Conservation (phyloP, 1,140 invertebrate genomes). For the Arctopsyche grandis region DNA sequence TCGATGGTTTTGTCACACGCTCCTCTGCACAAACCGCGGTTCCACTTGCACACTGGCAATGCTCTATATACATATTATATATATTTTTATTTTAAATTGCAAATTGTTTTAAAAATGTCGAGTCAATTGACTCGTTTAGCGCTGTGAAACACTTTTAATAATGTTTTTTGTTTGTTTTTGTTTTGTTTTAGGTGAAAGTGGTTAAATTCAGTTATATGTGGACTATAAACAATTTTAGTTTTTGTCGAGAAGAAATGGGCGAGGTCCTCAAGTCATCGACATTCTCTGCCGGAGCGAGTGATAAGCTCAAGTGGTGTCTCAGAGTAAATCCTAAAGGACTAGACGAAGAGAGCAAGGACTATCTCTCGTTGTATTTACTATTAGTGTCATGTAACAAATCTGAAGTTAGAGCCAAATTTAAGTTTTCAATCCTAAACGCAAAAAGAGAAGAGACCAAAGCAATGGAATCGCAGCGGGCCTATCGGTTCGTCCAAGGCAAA, state of each 20-base stretch:
- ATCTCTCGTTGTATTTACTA: slow-evolving; percentile 97
- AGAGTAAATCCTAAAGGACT: slow-evolving; percentile 99
- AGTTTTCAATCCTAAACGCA: slow-evolving; percentile 99
- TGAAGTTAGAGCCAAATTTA: slow-evolving; percentile 99
- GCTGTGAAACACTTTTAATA: slow-evolving; percentile 5
- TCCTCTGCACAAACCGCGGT: not conserved
- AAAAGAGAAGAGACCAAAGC: slow-evolving; percentile 99
- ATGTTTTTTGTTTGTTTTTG: slow-evolving; percentile 43
- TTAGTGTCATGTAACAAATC: slow-evolving; percentile 99
- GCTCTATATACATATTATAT: not conserved
- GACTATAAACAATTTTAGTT: slow-evolving; percentile 99
- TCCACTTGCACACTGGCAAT: not conserved
- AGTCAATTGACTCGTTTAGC: not conserved
- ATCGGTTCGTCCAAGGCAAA: slow-evolving; percentile 99
- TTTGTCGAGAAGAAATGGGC: slow-evolving; percentile 99
- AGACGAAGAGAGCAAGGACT: slow-evolving; percentile 99
- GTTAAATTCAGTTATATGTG: slow-evolving; percentile 99
- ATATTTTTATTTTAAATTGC: not conserved
- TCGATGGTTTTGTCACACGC: slow-evolving; percentile 17
- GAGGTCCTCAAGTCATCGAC: slow-evolving; percentile 99
- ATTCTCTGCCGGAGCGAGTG: slow-evolving; percentile 98
- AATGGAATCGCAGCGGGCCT: slow-evolving; percentile 91
- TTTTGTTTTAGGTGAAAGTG: slow-evolving; percentile 92
- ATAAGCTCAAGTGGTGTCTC: slow-evolving; percentile 99
- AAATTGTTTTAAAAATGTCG: not conserved